Evolutionary conservation across 2,797 vertebrate genomes (phyloP).

Genomic region (Crenichthys baileyi): DNA sequence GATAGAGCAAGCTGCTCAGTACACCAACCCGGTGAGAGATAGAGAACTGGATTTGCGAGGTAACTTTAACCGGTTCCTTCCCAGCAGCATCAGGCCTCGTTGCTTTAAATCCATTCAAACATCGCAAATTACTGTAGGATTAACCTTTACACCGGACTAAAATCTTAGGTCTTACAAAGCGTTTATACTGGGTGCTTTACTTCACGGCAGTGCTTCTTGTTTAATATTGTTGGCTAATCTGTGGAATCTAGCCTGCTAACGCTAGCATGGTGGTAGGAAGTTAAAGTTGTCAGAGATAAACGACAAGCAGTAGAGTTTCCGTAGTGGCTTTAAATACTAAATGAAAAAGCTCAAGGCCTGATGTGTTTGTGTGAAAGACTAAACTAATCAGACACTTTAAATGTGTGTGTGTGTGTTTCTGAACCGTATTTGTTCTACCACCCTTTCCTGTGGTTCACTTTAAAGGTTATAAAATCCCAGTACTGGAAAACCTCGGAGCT

Average conservation of each 20-base stretch:
- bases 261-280: background rate
- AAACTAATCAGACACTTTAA: background rate
- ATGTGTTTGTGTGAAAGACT: background rate
- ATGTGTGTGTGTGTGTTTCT: no score
- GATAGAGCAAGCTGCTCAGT: conserved; percentile 94
- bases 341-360: background rate
- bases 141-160: no score
- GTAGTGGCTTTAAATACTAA: background rate
- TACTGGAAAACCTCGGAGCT: conserved; percentile 95
- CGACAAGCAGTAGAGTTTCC: background rate
- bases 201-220: background rate
- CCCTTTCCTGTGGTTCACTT: background rate
- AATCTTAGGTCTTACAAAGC: background rate
- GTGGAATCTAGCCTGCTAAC: background rate
- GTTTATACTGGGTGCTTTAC: background rate
- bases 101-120: background rate
- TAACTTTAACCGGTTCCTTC: conserved; percentile 38
- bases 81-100: background rate
- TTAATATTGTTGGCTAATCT: background rate
- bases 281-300: background rate
- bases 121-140: background rate
- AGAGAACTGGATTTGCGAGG: conserved; percentile 91
- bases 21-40: conserved; percentile 93
- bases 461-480: conserved; percentile 95
- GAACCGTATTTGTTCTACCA: background rate